Conservation (phyloP, 2,888 invertebrate species). For the Euplagia quadripunctaria region DNA sequence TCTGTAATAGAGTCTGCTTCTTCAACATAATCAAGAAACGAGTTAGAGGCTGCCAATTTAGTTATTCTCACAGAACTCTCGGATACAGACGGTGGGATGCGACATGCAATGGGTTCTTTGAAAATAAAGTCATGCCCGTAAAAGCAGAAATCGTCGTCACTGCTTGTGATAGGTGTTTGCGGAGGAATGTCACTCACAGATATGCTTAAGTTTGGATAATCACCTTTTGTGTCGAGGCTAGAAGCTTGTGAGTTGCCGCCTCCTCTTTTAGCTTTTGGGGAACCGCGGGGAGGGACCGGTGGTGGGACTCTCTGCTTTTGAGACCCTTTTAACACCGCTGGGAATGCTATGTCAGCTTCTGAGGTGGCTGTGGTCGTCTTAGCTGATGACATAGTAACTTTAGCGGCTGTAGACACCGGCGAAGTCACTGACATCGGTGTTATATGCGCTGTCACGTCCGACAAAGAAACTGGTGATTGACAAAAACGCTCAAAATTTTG, state of each 20-base stretch:
- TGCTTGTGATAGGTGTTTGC: conserved; percentile 78
- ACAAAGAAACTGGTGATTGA: conserved; percentile 80
- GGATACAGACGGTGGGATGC: conserved; percentile 73
- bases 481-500: conserved; percentile 54
- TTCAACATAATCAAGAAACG: conserved; percentile 76
- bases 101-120: conserved; percentile 78
- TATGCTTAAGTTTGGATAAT: conserved; percentile 76
- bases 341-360: conserved; percentile 89
- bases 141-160: conserved; percentile 80
- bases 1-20: conserved; percentile 77
- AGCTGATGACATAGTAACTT: conserved; percentile 68
- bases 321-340: conserved; percentile 92
- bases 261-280: conserved; percentile 89
- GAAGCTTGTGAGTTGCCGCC: conserved; percentile 78
- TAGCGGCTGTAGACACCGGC: conserved; percentile 78
- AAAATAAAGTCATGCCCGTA: conserved; percentile 83
- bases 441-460: conserved; percentile 86
- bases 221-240: conserved; percentile 83
- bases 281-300: conserved; percentile 95
- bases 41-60: conserved; percentile 75
- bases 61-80: conserved; percentile 75
- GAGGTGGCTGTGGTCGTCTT: conserved; percentile 71
- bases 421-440: conserved; percentile 83
- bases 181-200: conserved; percentile 77
- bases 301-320: conserved; percentile 94